Percentiles rank a stretch among this genome's conserved stretches.
Evolutionary conservation across 2,797 vertebrate species (phyloP).

Genomic region (Lepus oiostolus): DNA sequence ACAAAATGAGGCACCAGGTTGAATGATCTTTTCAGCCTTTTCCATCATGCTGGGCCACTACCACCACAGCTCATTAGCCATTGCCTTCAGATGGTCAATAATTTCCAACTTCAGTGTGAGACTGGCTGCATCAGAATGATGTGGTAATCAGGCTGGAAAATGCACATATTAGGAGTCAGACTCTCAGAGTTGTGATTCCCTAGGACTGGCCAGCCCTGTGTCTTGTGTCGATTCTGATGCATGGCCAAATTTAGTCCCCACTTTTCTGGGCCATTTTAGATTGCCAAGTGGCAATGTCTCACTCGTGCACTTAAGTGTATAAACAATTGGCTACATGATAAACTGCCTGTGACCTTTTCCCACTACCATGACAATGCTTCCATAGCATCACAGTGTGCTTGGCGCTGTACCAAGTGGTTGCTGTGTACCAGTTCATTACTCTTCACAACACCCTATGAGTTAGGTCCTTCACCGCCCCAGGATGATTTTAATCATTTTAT

Average conservation of each 20-base stretch:
- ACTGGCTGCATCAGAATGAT: neutral
- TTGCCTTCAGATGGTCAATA: neutral
- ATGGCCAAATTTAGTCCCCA: neutral
- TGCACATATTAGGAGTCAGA: neutral
- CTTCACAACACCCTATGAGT: neutral
- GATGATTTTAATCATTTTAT: neutral
- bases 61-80: neutral
- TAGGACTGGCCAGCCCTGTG: too few species aligned
- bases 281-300: neutral
- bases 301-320: neutral
- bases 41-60: neutral
- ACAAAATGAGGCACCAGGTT: neutral
- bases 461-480: neutral
- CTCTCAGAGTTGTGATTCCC: neutral
- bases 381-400: neutral
- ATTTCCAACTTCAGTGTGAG: neutral
- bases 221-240: neutral
- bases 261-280: too few species aligned
- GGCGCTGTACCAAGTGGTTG: neutral
- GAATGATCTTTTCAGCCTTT: neutral
- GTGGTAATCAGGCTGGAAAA: neutral
- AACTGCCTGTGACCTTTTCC: neutral
- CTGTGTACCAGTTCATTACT: neutral
- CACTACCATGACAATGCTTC: neutral
- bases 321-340: neutral